These are phyloP conservation scores for Smittia sp. DNA, from an alignment of 2,888 invertebrate genomes.

Conservation along the genomic window DNA sequence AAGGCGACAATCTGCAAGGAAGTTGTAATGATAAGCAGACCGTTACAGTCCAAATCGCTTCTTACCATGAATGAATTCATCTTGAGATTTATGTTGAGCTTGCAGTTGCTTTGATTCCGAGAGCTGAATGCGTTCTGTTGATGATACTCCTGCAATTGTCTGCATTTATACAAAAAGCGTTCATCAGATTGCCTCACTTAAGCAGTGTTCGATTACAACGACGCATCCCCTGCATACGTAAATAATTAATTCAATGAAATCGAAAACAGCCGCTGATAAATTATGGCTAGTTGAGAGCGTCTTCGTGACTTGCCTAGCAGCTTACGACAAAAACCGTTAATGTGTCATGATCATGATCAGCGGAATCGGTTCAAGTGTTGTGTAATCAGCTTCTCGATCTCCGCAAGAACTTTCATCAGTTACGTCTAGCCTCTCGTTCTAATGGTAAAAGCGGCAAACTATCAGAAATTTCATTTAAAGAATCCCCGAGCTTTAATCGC, in stretches of 20 bases:
- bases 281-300: neutral
- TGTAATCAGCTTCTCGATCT: neutral
- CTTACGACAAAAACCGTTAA: conserved; percentile 14
- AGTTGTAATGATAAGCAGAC: neutral
- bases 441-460: too few species aligned
- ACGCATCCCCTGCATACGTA: conserved; percentile 1
- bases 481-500: too few species aligned
- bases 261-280: neutral
- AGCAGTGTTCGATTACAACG: neutral
- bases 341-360: conserved; percentile 21
- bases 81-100: neutral
- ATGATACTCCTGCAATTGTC: neutral
- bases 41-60: neutral
- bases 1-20: conserved; percentile 18
- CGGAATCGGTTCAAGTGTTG: neutral
- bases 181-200: neutral
- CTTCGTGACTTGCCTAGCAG: neutral
- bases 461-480: too few species aligned
- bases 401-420: too few species aligned
- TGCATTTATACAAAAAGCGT: conserved; percentile 9
- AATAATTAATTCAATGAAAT: conserved; percentile 8
- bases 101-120: neutral
- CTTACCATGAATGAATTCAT: conserved; percentile 28
- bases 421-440: too few species aligned
- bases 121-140: conserved; percentile 1